Base-by-base conservation (phyloP, 2,113 vertebrate genomes). In the Procavia capensis region DNA sequence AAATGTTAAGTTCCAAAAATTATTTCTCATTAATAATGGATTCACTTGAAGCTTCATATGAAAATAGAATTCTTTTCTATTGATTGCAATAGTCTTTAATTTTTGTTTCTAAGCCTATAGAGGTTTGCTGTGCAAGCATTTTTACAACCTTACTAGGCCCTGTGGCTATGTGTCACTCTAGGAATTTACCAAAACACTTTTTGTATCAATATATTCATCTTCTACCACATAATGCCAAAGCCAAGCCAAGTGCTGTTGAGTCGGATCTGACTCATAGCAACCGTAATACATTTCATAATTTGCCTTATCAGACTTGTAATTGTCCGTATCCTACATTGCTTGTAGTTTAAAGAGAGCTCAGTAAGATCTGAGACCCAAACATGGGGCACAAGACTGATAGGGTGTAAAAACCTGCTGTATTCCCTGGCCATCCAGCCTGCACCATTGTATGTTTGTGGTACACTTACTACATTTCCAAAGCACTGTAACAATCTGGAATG, bases 31-130 rank as follows among this genome's bases (percentile, higher is more conserved):
- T 85, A 78, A 57, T 41, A 57, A 78, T 76, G 79, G 31, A 24
- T 78, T 92, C 90, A 89, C 79, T 89, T 45, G 54, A 74, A 90
- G 14, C 54, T 90, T 36, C 54, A 39, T 85, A 31, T 93, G 36
- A 90, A 45, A 85, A 93, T 68, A 59, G 13, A 9, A 1, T 79
- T 61, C 50, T 78, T 85, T 61, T 63, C 63, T 31, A 54, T 78
- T 11, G 14, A 57, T 39, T 88, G 43, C 43, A 64, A 9, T 36
- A 41, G 41, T 20, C 54, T 85, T 87, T 81, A 81, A 27, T 63
- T 84, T 88, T 41, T 83, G 17, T 70, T 72, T 90, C n/a, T 63
- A 50, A 84, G 19, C 11, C 29, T 61, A 10, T 85, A 39, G 50
- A 27, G 89, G 80, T 85, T 92, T 80, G 31, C 54, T 85, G 85